phyloP scores from a whole-genome alignment of 1,140 invertebrate genomes.

The Rhagoletis pomonella region DNA sequence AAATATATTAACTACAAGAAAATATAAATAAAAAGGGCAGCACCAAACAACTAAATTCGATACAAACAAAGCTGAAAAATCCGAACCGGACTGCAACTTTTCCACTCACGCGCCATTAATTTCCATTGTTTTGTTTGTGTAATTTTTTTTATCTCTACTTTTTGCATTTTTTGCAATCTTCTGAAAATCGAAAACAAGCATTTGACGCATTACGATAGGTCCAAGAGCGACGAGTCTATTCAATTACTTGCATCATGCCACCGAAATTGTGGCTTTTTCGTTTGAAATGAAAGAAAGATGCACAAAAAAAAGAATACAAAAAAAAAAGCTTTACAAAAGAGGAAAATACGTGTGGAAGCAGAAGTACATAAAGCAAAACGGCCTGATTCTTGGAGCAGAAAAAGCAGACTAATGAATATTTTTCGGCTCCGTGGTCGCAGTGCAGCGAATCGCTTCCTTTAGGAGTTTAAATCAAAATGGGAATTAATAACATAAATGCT shows the following conservation, averaged over 20 bases:
- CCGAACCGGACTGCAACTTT: background rate
- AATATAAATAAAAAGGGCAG: background rate
- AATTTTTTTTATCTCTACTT: background rate
- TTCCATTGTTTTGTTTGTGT: constrained; percentile 20
- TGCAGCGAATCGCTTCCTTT: no score
- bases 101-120: background rate
- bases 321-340: background rate
- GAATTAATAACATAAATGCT: no score
- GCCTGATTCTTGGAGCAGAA: no score
- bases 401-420: no score
- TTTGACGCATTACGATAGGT: background rate
- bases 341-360: no score
- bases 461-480: no score
- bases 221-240: background rate
- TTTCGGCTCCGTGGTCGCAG: no score
- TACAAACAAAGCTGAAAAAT: background rate
- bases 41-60: no score
- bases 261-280: background rate
- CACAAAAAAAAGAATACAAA: background rate
- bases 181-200: background rate
- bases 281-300: background rate
- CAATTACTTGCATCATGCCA: background rate
- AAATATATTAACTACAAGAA: background rate
- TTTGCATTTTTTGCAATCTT: background rate
- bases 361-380: background rate